Evolutionary conservation across 64 coral and sea anemone genomes (phyloP).

Genomic region (Stichodactyla helianthus): DNA sequence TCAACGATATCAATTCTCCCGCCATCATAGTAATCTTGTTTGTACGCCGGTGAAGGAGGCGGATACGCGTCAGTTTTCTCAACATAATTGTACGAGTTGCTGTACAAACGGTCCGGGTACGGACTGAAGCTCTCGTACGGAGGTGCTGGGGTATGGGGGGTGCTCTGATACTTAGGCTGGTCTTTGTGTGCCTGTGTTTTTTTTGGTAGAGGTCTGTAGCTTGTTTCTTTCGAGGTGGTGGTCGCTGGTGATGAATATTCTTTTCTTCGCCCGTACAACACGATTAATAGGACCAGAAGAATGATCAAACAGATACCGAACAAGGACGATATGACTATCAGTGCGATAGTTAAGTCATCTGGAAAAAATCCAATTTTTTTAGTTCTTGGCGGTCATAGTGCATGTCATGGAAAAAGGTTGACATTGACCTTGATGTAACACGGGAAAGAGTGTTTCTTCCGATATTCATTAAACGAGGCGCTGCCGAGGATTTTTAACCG

Average conservation of each 20-base stretch:
- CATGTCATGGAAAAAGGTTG: no score
- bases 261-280: neutral
- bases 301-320: constrained; percentile 9
- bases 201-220: neutral
- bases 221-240: neutral
- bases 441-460: neutral
- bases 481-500: no score
- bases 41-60: neutral
- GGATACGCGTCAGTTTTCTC: neutral
- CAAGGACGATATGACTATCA: neutral
- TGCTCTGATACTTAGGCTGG: neutral
- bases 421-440: no score
- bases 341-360: neutral
- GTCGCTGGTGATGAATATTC: neutral
- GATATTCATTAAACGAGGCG: no score
- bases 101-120: neutral
- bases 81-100: neutral
- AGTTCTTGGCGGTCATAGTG: no score
- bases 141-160: neutral
- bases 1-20: neutral
- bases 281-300: neutral
- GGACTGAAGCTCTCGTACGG: neutral
- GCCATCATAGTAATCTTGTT: neutral
- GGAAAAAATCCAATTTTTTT: neutral
- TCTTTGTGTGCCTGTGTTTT: neutral